Evolutionary conservation across 2,113 vertebrate species (phyloP).

Genomic region (Podocnemis expansa): DNA sequence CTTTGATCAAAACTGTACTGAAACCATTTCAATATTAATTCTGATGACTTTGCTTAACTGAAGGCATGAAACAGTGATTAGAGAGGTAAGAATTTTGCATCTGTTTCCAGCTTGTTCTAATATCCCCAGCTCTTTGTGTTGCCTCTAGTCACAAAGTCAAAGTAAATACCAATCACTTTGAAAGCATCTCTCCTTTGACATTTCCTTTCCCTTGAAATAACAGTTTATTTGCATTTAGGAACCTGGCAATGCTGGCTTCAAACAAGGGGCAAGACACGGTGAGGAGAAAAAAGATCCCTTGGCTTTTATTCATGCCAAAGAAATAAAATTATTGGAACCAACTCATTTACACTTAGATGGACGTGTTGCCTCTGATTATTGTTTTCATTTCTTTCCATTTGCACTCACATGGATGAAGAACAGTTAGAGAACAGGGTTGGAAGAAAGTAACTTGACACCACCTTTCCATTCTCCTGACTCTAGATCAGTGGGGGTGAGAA

Average conservation of each 20-base stretch:
- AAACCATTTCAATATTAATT: slow-evolving; percentile 15
- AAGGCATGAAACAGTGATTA: slow-evolving; percentile 31
- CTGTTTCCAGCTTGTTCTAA: neutral
- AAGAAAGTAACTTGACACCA: neutral
- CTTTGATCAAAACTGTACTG: slow-evolving; percentile 47
- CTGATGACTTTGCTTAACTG: slow-evolving; percentile 12
- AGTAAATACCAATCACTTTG: slow-evolving; percentile 43
- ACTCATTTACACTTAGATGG: neutral
- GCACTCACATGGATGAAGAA: neutral
- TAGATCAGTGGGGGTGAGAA: neutral
- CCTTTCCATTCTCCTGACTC: neutral
- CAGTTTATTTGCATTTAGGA: slow-evolving; percentile 6
- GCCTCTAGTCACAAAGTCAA: slow-evolving; percentile 48
- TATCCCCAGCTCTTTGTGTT: neutral
- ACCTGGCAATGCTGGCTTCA: neutral
- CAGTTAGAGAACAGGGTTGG: neutral
- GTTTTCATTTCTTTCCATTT: neutral
- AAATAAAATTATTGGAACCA: slow-evolving; percentile 18
- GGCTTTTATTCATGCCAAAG: neutral
- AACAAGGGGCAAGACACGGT: neutral
- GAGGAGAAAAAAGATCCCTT: accelerated
- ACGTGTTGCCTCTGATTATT: neutral
- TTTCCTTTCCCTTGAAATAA: slow-evolving; percentile 35
- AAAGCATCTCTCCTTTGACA: neutral
- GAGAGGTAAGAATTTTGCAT: neutral